These are phyloP conservation scores for Lepidurus packardi DNA, from an alignment of 1,140 invertebrate species.

Conservation along the genomic window DNA sequence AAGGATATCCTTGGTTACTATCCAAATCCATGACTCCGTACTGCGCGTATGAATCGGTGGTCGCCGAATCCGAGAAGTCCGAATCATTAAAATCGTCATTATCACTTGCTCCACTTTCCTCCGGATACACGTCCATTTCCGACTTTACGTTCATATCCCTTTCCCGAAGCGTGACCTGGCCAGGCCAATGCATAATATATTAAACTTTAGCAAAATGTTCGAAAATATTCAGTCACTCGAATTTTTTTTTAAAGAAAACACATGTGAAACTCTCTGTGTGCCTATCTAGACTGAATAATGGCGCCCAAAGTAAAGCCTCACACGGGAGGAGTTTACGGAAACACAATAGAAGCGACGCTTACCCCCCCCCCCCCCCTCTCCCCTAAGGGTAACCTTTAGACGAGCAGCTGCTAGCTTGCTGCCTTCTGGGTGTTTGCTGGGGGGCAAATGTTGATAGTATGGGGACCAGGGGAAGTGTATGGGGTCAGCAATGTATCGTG, in stretches of 20 bases:
- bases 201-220: not conserved
- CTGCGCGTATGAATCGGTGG: not conserved
- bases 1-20: not conserved
- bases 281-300: not conserved
- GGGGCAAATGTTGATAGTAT: not conserved
- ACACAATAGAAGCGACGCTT: conserved; percentile 6
- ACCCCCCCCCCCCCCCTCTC: not conserved
- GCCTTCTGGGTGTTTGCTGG: not conserved
- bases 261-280: not conserved
- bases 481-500: not conserved
- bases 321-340: not conserved
- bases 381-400: not conserved
- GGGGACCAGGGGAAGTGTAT: not conserved
- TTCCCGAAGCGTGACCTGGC: not conserved
- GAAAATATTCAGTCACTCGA: not conserved
- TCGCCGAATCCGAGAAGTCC: not conserved
- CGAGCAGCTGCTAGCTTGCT: not conserved
- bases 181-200: conserved; percentile 5
- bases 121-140: not conserved
- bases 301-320: not conserved
- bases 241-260: not conserved
- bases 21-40: not conserved
- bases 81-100: not conserved
- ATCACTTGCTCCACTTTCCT: not conserved
- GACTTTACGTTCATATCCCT: not conserved